Evolutionary conservation across 2,888 invertebrate genomes (phyloP), one percentile per base, ranked within the genome.

Genomic region (Coenonympha glycerion): DNA sequence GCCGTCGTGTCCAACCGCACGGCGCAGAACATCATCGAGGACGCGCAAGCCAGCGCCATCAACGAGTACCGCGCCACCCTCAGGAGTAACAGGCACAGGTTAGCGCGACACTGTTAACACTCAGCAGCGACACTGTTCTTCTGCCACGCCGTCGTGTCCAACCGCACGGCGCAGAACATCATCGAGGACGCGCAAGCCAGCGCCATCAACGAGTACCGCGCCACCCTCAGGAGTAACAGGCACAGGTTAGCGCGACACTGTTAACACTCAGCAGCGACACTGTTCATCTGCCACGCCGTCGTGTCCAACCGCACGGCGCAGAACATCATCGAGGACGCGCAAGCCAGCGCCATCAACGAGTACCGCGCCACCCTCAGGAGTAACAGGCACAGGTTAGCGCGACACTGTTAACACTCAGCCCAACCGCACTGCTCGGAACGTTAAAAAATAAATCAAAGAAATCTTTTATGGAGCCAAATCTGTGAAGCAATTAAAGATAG

Each of bases 71-170:
- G 89, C 1, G 65, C 79, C 4, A 83, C 84, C 1, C 73, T 90
- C 1, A 68, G 88, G 26, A 89, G 89, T 54, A 90, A 90, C 59
- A 73, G 86, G 30, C 89, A 89, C 60, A 79, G 87, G 88, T 88
- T 52, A 59, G 22, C 16, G n/a, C n/a, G n/a, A n/a, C n/a, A n/a
- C n/a, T n/a, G n/a, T n/a, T n/a, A n/a, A n/a, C n/a, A n/a, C n/a
- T n/a, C n/a, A n/a, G n/a, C n/a, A n/a, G n/a, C n/a, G n/a, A n/a
- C n/a, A n/a, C n/a, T n/a, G n/a, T n/a, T n/a, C n/a, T n/a, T n/a
- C n/a, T n/a, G n/a, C n/a, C n/a, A n/a, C n/a, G n/a, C 87, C 0
- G 79, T 83, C 1, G 75, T 87, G 55, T 81, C 83, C 0, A 84
- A 82, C 55, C 71, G 74, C 19, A 88, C 87, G 0, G 88, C 88